Evolutionary conservation across 1,140 invertebrate species (phyloP).

Genomic region (Sycophaga agraensis): DNA sequence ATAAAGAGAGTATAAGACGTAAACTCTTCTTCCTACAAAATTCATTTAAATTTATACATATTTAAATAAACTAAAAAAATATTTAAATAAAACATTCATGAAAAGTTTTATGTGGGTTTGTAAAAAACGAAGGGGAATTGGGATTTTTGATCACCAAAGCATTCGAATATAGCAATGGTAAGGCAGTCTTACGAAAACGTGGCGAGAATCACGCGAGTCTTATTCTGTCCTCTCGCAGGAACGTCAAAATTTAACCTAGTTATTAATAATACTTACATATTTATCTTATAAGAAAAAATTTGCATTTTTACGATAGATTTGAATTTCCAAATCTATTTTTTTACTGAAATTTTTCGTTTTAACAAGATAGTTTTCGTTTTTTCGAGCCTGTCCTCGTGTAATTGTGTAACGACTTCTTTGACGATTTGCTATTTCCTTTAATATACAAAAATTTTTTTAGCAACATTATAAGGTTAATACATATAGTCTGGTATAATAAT

Average conservation of each 20-base stretch:
- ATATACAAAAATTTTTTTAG: no score
- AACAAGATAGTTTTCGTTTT: slow-evolving; percentile 23
- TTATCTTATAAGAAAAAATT: slow-evolving; percentile 21
- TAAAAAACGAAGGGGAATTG: slow-evolving; percentile 13
- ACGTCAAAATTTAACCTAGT: slow-evolving; percentile 27
- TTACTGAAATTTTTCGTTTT: slow-evolving; percentile 5
- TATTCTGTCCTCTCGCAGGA: slow-evolving; percentile 30
- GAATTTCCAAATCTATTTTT: slow-evolving; percentile 7
- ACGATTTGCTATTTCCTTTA: background rate
- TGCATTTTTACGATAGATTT: slow-evolving; percentile 4
- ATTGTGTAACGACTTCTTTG: slow-evolving; percentile 4
- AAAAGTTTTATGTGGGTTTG: slow-evolving; percentile 2
- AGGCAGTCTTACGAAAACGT: slow-evolving; percentile 32
- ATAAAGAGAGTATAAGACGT: slow-evolving; percentile 3
- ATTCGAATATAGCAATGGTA: slow-evolving; percentile 15
- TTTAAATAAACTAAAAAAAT: background rate
- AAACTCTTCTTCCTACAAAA: background rate
- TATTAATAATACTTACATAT: slow-evolving; percentile 28
- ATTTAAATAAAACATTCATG: slow-evolving; percentile 13
- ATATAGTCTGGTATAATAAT: no score
- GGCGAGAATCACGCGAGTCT: slow-evolving; percentile 29
- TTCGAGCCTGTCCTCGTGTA: slow-evolving; percentile 2
- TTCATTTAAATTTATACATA: slow-evolving; percentile 24
- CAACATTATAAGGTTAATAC: background rate
- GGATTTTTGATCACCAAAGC: slow-evolving; percentile 30